These are phyloP conservation scores for Trichonephila clavipes DNA, from an alignment of 1,140 invertebrate genomes.

Conservation along the genomic window DNA sequence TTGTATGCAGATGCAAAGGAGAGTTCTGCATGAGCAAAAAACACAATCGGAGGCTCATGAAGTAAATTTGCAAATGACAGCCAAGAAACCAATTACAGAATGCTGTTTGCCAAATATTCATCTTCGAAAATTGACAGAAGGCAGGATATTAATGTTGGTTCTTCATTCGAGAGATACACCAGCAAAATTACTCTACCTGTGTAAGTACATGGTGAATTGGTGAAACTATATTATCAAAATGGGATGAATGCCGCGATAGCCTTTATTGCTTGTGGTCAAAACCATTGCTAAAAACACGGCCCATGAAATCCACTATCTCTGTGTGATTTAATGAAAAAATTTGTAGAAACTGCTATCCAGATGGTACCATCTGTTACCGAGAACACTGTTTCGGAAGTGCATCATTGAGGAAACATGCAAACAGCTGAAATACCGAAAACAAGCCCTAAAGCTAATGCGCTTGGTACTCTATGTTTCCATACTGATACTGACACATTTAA, in stretches of 20 bases:
- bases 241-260: constrained; percentile 23
- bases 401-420: background rate
- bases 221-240: constrained; percentile 33
- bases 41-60: background rate
- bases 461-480: no score
- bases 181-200: background rate
- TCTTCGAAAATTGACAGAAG: background rate
- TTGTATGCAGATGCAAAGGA: no score
- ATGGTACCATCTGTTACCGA: no score
- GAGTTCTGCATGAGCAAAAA: background rate
- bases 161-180: background rate
- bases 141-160: background rate
- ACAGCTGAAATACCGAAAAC: background rate
- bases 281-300: background rate
- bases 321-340: background rate
- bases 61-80: background rate
- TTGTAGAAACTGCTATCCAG: background rate
- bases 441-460: background rate
- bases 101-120: constrained; percentile 2
- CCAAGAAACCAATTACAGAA: constrained; percentile 9
- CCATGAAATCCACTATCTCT: background rate
- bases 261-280: background rate
- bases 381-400: no score
- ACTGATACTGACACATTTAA: background rate
- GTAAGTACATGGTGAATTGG: background rate